Conservation (phyloP, 2,888 invertebrate species). For the Muscina levida region DNA sequence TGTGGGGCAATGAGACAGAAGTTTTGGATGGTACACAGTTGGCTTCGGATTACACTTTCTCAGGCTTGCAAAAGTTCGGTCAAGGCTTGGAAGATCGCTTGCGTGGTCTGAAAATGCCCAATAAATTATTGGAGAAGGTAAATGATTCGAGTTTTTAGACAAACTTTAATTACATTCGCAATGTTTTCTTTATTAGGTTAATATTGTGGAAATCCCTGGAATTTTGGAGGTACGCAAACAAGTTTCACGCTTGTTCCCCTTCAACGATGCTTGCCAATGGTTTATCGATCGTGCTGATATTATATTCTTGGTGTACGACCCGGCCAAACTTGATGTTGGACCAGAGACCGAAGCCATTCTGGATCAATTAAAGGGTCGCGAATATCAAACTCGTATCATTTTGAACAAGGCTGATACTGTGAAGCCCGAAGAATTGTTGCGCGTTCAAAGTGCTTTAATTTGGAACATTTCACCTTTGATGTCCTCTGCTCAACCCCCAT, state of each 20-base stretch:
- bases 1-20: slow-evolving; percentile 92
- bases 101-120: slow-evolving; percentile 89
- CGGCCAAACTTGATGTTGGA: slow-evolving; percentile 96
- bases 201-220: slow-evolving; percentile 97
- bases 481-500: slow-evolving; percentile 95
- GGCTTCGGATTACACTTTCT: slow-evolving; percentile 97
- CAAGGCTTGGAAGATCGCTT: slow-evolving; percentile 94
- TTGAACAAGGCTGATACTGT: slow-evolving; percentile 97
- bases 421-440: slow-evolving; percentile 94
- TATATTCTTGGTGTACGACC: slow-evolving; percentile 96
- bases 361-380: slow-evolving; percentile 95
- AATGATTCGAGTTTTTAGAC: not conserved
- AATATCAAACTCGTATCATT: slow-evolving; percentile 95
- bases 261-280: slow-evolving; percentile 98
- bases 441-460: slow-evolving; percentile 95
- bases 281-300: slow-evolving; percentile 97
- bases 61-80: slow-evolving; percentile 96
- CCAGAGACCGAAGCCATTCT: slow-evolving; percentile 96
- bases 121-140: slow-evolving; percentile 93
- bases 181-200: slow-evolving; percentile 83
- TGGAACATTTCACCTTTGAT: slow-evolving; percentile 98
- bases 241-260: slow-evolving; percentile 94
- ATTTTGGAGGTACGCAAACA: slow-evolving; percentile 96
- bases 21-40: slow-evolving; percentile 94
- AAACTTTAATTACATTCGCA: not conserved